Evolutionary conservation across 2,888 invertebrate genomes (phyloP).

Genomic region (Caenorhabditis sp.): DNA sequence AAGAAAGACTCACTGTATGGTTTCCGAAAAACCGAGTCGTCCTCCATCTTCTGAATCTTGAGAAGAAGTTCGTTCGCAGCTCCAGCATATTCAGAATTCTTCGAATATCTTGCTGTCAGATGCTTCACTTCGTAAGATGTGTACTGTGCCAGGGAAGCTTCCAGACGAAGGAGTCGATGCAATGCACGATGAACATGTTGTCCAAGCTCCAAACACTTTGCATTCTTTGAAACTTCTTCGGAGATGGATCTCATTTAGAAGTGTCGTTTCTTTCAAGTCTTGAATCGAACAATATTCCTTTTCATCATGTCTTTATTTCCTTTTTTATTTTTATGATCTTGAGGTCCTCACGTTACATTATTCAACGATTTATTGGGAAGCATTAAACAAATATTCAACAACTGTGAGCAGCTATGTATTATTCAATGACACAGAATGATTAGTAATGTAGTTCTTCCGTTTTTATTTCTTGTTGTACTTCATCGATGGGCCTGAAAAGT

Average conservation of each 20-base stretch:
- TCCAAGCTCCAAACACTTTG: neutral
- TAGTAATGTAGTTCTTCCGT: neutral
- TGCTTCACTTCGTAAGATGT: neutral
- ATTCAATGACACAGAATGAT: neutral
- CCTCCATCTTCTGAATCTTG: conserved; percentile 38
- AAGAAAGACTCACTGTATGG: conserved; percentile 13
- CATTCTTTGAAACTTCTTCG: conserved; percentile 5
- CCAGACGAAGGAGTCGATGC: conserved; percentile 1
- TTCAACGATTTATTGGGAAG: neutral
- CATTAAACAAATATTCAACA: conserved; percentile 14
- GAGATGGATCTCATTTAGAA: neutral
- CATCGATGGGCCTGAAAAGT: neutral
- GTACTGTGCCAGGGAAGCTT: conserved; percentile 1
- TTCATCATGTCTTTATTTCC: neutral
- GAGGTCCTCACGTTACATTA: conserved; percentile 11
- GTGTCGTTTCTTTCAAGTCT: conserved; percentile 1
- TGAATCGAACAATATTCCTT: neutral
- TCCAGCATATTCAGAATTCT: neutral
- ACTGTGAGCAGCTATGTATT: neutral
- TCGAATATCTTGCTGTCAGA: neutral
- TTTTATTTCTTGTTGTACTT: neutral
- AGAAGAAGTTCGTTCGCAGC: neutral
- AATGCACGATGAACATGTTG: neutral
- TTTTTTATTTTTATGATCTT: neutral
- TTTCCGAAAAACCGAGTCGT: neutral